These are phyloP conservation scores for Drosophila watanabei DNA, from an alignment of 1,140 invertebrate genomes.

Conservation along the genomic window DNA sequence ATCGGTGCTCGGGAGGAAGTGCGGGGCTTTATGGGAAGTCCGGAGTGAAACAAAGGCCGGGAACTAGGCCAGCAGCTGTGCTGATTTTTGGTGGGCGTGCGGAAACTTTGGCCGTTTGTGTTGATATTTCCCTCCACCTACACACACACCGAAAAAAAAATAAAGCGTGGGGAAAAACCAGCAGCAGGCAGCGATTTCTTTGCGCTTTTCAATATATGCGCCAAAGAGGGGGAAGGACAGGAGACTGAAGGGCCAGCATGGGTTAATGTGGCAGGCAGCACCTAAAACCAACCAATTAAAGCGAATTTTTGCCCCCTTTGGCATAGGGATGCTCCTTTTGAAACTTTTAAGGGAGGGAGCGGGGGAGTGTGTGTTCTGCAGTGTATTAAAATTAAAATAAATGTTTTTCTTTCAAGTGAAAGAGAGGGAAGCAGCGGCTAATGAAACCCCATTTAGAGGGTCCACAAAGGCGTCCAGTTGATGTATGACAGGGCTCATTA, in stretches of 20 bases:
- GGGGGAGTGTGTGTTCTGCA: slow-evolving; percentile 25
- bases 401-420: slow-evolving; percentile 63
- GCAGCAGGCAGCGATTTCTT: slow-evolving; percentile 61
- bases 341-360: slow-evolving; percentile 15
- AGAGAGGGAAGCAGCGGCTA: slow-evolving; percentile 38
- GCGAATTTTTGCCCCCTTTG: slow-evolving; percentile 49
- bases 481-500: slow-evolving; percentile 53
- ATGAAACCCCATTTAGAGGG: slow-evolving; percentile 73
- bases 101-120: slow-evolving; percentile 63
- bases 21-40: slow-evolving; percentile 32
- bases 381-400: slow-evolving; percentile 81
- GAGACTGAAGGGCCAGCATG: slow-evolving; percentile 12
- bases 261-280: slow-evolving; percentile 55
- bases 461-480: slow-evolving; percentile 25
- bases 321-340: slow-evolving; percentile 16
- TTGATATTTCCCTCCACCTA: slow-evolving; percentile 45
- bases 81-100: slow-evolving; percentile 53
- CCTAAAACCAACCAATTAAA: slow-evolving; percentile 77
- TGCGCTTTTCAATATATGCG: slow-evolving; percentile 72
- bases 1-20: slow-evolving; percentile 10
- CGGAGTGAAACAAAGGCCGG: slow-evolving; percentile 71
- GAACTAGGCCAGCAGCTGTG: slow-evolving; percentile 79
- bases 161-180: slow-evolving; percentile 11
- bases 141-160: slow-evolving; percentile 12
- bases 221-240: neutral